A percentile compares a stretch with the other conserved stretches of the same genome.
phyloP scores from a whole-genome alignment of 2,797 vertebrate species.

The Enteromius unitaeniatus region DNA sequence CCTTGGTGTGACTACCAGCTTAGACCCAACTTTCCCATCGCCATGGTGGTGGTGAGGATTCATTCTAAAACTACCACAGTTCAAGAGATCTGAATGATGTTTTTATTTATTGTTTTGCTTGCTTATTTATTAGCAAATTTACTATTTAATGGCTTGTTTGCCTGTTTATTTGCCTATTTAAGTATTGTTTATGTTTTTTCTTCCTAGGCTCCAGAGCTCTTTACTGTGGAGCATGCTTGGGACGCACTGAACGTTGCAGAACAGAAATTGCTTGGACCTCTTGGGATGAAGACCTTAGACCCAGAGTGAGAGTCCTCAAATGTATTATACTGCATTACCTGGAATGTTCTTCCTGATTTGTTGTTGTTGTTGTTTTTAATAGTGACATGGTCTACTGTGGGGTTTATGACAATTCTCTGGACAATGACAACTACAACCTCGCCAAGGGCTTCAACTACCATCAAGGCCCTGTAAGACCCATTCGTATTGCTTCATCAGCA shows the following conservation, averaged over 20 bases:
- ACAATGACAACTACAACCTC: conserved; percentile 91
- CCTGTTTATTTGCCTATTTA: neutral
- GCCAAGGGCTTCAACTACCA: conserved; percentile 98
- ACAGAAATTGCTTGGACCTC: conserved; percentile 92
- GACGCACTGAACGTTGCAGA: conserved; percentile 87
- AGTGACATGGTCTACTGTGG: conserved; percentile 98
- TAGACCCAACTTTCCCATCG: conserved; percentile 92
- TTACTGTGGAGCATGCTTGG: conserved; percentile 87
- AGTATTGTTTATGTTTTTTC: neutral
- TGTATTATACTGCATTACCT: neutral
- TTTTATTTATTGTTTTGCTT: neutral
- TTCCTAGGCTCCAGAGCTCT: conserved; percentile 90
- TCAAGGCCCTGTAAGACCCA: conserved; percentile 91
- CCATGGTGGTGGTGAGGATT: conserved; percentile 93
- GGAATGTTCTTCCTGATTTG: neutral
- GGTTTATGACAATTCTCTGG: conserved; percentile 92
- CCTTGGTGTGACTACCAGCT: conserved; percentile 98
- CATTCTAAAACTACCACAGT: neutral
- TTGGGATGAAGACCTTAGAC: conserved; percentile 98
- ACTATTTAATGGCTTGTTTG: neutral
- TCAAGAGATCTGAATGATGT: neutral
- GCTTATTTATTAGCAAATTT: neutral
- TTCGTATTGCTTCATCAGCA: neutral
- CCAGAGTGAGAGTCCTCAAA: conserved; percentile 86
- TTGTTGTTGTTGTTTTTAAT: conserved; percentile 25